Conservation (phyloP, 2,797 vertebrate genomes). For the Mallotus villosus region DNA sequence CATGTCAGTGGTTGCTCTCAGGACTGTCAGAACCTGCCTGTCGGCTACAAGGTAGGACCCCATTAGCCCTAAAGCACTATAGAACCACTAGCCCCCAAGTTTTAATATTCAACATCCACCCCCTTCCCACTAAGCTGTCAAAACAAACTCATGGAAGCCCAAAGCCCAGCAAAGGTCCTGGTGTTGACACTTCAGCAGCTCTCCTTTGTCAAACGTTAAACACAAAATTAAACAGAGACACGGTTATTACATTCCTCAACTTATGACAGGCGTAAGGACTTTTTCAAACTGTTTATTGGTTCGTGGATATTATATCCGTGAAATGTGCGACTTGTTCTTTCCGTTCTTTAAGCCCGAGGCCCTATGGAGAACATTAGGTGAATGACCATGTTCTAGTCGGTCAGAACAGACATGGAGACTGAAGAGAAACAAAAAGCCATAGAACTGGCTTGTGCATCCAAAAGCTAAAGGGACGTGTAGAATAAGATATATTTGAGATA, state of each 20-base stretch:
- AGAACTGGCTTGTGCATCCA: too few species aligned
- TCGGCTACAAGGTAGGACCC: constrained; percentile 90
- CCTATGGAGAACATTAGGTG: too few species aligned
- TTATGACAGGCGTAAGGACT: background rate
- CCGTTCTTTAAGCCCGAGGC: too few species aligned
- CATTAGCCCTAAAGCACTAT: background rate
- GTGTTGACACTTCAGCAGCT: background rate
- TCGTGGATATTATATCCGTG: too few species aligned
- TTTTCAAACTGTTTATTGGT: too few species aligned
- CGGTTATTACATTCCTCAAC: background rate
- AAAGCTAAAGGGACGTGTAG: background rate
- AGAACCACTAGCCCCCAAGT: background rate
- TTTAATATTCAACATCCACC: background rate
- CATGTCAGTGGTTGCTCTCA: constrained; percentile 93
- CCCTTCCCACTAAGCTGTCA: background rate
- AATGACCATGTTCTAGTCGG: too few species aligned
- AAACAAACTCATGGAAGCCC: background rate
- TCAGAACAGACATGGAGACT: too few species aligned
- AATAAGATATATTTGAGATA: background rate
- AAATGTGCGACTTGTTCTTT: too few species aligned
- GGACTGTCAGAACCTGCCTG: constrained; percentile 92
- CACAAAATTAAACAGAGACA: background rate
- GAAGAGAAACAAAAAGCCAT: too few species aligned
- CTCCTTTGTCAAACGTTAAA: background rate
- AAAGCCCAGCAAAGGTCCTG: background rate